Base-by-base conservation (phyloP, 2,797 vertebrate genomes). In the Tolypeutes matacus region DNA sequence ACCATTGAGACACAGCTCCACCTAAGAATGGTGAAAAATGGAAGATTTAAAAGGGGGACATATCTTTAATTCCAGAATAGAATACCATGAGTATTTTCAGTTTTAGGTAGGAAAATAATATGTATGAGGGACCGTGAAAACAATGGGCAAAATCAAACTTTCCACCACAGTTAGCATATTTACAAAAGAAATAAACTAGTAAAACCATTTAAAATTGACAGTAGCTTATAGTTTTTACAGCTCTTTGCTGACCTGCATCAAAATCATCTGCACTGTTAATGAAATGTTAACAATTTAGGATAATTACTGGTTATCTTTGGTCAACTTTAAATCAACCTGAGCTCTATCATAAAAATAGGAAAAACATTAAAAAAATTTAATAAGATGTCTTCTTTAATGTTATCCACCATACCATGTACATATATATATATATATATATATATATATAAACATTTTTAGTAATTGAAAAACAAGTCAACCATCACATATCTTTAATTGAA, bases 141-240 rank as follows among this genome's bases (percentile, higher is more conserved):
- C 36, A 5, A 3, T 3, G 46, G 12, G 13, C 10, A 25, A 7
- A 2, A 29, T 12, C 72, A 49, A 21, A n/a, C 5, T 21, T 27
- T 53, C 10, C 62, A 18, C 21, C 25, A 8, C 21, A 25, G 53
- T 27, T 1, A 31, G 7, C 8, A 2, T 13, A 1, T 3, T 77
- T 7, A 4, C 10, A 18, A 15, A 58, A 13, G 60, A 15, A 46
- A 11, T 10, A 8, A 8, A 46, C 7, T 12, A 11, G 49, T 23
- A 1, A 8, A 0, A 23, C 14, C 23, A 27, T 23, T 27, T 15
- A 5, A 7, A 20, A 34, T 27, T 6, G 7, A 34, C 3, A 0
- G 0, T 42, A 13, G 7, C 42, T 75, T n/a, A 1, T 8, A 34
- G 46, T 25, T 75, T 58, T 69, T 49, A 17, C 34, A 53, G 56